These are phyloP conservation scores for Picathartes gymnocephalus DNA, from an alignment of 2,113 vertebrate genomes.

Conservation along the genomic window DNA sequence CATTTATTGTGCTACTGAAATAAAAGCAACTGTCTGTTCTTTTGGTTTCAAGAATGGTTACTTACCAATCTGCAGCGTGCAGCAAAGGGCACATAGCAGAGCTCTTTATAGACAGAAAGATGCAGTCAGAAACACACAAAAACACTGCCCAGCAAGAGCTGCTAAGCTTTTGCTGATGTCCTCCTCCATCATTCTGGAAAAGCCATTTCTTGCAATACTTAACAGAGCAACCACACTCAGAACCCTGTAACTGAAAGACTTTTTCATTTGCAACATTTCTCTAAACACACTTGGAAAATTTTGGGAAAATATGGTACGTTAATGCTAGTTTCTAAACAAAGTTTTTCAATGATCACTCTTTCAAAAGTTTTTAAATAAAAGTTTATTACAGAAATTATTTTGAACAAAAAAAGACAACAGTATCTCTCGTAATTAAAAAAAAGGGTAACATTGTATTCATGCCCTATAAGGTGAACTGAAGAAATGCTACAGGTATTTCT, in stretches of 20 bases:
- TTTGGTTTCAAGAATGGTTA: background rate
- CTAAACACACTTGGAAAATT: background rate
- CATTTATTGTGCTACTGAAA: background rate
- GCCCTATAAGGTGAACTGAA: constrained; percentile 55
- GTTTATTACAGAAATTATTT: constrained; percentile 84
- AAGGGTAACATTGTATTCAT: constrained; percentile 58
- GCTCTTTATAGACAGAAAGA: background rate
- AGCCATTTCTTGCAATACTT: background rate
- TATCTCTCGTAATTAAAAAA: constrained; percentile 13
- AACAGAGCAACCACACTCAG: background rate
- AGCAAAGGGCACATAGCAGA: background rate
- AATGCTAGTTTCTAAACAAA: background rate
- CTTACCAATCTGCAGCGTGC: background rate
- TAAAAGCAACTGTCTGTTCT: background rate
- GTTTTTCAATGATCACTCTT: background rate
- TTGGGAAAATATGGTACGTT: background rate
- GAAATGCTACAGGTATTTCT: constrained; percentile 58
- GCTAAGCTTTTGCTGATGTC: background rate
- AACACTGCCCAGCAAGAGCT: background rate
- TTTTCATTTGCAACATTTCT: background rate
- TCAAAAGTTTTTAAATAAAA: constrained; percentile 79
- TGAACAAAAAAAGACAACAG: constrained; percentile 65
- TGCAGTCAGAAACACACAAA: background rate
- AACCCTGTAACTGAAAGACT: background rate
- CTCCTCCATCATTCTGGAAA: background rate